Evolutionary conservation across 23 tunicate species (phyloP).

Genomic region (Botrylloides violaceus): DNA sequence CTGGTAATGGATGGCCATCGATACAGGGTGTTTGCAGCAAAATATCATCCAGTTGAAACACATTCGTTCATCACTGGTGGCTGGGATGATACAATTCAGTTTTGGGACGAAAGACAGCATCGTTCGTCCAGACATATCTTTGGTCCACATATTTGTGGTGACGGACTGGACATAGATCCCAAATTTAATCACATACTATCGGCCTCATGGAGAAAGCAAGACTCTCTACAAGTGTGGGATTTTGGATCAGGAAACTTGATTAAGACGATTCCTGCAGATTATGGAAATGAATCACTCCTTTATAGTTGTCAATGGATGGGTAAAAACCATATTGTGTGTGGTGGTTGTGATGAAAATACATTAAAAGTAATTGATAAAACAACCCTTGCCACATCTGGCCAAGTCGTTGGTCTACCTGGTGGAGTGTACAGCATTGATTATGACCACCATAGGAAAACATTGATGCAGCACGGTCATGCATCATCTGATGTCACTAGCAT

Average conservation of each 20-base stretch:
- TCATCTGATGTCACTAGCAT: constrained; percentile 66
- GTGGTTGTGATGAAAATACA: constrained; percentile 67
- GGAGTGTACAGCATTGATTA: constrained; percentile 88
- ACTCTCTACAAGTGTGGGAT: constrained; percentile 93
- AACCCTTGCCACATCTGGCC: constrained; percentile 57
- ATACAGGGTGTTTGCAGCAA: constrained; percentile 59
- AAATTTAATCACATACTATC: constrained; percentile 72
- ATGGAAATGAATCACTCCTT: constrained; percentile 36
- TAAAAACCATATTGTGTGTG: constrained; percentile 64
- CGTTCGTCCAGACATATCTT: constrained; percentile 42
- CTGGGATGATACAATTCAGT: constrained; percentile 96
- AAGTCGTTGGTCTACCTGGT: constrained; percentile 41
- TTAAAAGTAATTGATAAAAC: constrained; percentile 65
- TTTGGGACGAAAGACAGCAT: constrained; percentile 74
- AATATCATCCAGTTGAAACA: constrained; percentile 53
- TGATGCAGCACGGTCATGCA: constrained; percentile 34
- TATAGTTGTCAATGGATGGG: constrained; percentile 91
- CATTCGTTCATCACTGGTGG: constrained; percentile 82
- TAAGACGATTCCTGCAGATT: constrained; percentile 74
- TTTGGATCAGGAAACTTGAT: constrained; percentile 37
- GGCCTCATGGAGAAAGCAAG: constrained; percentile 86
- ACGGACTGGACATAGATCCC: constrained; percentile 76
- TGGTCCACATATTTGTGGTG: constrained; percentile 98
- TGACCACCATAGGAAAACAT: constrained; percentile 36
- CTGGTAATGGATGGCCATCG: constrained; percentile 95